Evolutionary conservation across 2,797 vertebrate species (phyloP).

Genomic region (Falco cherrug): DNA sequence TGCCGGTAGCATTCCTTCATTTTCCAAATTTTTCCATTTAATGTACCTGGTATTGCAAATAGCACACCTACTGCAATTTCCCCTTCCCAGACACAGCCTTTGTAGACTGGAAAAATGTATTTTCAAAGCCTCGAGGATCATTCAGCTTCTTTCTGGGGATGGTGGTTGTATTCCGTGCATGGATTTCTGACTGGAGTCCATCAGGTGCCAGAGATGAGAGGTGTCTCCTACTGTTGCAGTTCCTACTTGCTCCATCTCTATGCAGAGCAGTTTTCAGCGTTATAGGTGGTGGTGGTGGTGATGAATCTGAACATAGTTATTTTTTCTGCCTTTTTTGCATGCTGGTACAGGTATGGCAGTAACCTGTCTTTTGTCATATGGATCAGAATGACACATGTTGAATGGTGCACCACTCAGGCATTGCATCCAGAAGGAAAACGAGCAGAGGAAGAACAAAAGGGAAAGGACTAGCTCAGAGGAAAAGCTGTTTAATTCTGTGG

Average conservation of each 20-base stretch:
- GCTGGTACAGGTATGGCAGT: neutral
- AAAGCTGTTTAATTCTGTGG: neutral
- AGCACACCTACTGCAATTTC: neutral
- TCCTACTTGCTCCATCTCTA: neutral
- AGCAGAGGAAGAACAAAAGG: neutral
- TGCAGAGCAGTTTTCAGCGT: neutral
- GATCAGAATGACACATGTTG: neutral
- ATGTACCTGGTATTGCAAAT: neutral
- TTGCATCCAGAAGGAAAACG: neutral
- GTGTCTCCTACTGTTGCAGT: neutral
- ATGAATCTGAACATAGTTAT: neutral
- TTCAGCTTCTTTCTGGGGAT: neutral
- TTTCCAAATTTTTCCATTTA: neutral
- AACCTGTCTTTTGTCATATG: neutral
- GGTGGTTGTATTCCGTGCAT: neutral
- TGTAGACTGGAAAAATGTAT: neutral
- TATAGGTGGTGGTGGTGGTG: neutral
- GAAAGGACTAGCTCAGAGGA: neutral
- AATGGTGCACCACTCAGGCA: neutral
- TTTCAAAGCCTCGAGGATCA: neutral
- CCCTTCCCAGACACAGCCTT: neutral
- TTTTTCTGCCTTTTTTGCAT: neutral
- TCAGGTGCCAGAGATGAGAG: neutral
- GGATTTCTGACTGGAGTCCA: neutral
- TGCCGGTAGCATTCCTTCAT: neutral